Evolutionary conservation across 1,140 invertebrate genomes (phyloP).

Genomic region (Sminthurides bifidus): DNA sequence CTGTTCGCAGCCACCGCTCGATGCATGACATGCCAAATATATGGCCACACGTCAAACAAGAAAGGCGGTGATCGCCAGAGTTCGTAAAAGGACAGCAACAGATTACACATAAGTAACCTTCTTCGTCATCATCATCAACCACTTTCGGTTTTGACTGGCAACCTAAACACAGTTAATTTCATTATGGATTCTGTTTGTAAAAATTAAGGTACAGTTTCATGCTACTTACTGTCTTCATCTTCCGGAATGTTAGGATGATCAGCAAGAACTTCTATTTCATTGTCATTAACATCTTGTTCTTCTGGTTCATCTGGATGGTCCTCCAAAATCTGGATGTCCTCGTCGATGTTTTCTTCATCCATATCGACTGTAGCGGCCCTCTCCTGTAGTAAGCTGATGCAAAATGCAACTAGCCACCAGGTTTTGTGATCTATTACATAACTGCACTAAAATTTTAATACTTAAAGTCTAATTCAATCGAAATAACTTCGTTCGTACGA

Average conservation of each 20-base stretch:
- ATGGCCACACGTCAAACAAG: constrained; percentile 77
- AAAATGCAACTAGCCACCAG: too few relatives aligned
- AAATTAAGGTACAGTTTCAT: background rate
- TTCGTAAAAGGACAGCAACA: constrained; percentile 77
- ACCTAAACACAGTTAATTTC: background rate
- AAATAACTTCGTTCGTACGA: too few relatives aligned
- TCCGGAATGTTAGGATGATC: background rate
- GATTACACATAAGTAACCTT: constrained; percentile 65
- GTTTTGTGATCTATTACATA: too few relatives aligned
- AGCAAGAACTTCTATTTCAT: background rate
- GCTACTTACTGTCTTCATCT: background rate
- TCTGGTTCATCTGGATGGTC: background rate
- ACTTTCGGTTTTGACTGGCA: background rate
- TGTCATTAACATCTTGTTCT: background rate
- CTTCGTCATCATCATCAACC: constrained; percentile 35
- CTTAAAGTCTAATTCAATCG: too few relatives aligned
- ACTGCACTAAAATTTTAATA: too few relatives aligned
- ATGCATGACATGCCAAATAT: constrained; percentile 77
- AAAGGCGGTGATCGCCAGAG: constrained; percentile 68
- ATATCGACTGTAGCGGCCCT: too few relatives aligned
- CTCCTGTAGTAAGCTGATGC: too few relatives aligned
- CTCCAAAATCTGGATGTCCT: background rate
- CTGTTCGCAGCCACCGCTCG: constrained; percentile 55
- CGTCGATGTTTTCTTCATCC: too few relatives aligned
- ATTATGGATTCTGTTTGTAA: background rate